phyloP scores from a whole-genome alignment of 2,113 vertebrate species.

The Eolophus roseicapilla region DNA sequence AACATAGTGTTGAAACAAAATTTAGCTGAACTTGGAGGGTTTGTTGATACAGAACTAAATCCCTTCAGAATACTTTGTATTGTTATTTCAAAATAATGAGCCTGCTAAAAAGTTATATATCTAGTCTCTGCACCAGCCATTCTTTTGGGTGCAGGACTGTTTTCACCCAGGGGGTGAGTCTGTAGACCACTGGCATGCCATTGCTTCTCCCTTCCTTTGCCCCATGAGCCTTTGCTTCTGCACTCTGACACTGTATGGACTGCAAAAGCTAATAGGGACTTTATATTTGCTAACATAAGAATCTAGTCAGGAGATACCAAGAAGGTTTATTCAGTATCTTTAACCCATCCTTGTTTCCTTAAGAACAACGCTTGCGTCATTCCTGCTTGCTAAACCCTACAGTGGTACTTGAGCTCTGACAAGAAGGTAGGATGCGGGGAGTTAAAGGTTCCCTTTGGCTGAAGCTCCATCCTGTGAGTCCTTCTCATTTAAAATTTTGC shows the following conservation, averaged over 20 bases:
- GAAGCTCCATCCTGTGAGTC: not conserved
- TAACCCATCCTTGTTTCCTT: not conserved
- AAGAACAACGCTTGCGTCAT: not conserved
- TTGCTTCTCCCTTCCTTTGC: not conserved
- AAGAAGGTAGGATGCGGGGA: not conserved
- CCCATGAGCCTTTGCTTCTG: not conserved
- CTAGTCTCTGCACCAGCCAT: not conserved
- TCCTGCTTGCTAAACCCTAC: not conserved
- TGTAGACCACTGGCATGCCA: fast-evolving
- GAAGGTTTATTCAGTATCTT: not conserved
- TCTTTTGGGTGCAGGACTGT: not conserved
- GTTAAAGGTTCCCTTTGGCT: not conserved
- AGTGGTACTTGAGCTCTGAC: not conserved
- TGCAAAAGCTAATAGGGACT: not conserved
- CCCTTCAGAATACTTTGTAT: not conserved
- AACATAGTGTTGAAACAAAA: not conserved
- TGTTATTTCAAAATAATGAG: not conserved
- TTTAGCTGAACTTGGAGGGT: fast-evolving
- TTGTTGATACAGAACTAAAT: not conserved
- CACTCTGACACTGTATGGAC: fast-evolving
- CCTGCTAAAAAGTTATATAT: fast-evolving
- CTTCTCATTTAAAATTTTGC: not conserved
- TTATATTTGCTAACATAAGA: fast-evolving
- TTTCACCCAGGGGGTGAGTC: not conserved
- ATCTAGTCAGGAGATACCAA: fast-evolving